phyloP scores from a whole-genome alignment of 1,140 invertebrate species.

The Diorhabda sublineata region DNA sequence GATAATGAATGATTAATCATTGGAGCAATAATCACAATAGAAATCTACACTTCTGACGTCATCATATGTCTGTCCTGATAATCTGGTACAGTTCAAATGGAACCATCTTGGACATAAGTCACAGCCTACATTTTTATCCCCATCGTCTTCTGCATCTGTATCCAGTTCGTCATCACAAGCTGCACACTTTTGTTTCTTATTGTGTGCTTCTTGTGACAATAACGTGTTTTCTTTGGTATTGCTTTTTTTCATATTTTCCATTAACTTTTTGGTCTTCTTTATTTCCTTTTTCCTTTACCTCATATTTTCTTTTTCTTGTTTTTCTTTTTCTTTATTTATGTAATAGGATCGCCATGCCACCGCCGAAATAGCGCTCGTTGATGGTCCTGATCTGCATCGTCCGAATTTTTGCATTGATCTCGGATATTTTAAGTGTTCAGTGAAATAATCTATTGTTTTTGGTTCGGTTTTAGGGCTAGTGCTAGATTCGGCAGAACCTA shows the following conservation, averaged over 20 bases:
- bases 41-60: slow-evolving; percentile 7
- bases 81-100: slow-evolving; percentile 25
- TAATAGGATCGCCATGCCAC: slow-evolving; percentile 1
- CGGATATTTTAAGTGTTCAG: too few species aligned
- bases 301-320: not conserved
- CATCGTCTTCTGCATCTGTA: slow-evolving; percentile 26
- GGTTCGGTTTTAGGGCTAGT: not conserved
- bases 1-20: too few species aligned
- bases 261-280: not conserved
- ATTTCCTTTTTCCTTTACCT: not conserved
- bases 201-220: not conserved
- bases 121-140: slow-evolving; percentile 26
- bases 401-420: too few species aligned
- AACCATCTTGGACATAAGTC: slow-evolving; percentile 23
- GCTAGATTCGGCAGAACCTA: not conserved
- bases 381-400: not conserved
- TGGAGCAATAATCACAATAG: slow-evolving; percentile 8
- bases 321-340: not conserved
- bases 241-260: not conserved
- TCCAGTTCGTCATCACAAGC: slow-evolving; percentile 18
- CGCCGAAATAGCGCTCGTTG: not conserved
- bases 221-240: not conserved
- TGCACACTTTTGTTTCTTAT: slow-evolving; percentile 20
- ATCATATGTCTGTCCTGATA: not conserved
- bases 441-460: not conserved